Conservation (phyloP, 1,140 invertebrate species). For the Drosophila yakuba region DNA sequence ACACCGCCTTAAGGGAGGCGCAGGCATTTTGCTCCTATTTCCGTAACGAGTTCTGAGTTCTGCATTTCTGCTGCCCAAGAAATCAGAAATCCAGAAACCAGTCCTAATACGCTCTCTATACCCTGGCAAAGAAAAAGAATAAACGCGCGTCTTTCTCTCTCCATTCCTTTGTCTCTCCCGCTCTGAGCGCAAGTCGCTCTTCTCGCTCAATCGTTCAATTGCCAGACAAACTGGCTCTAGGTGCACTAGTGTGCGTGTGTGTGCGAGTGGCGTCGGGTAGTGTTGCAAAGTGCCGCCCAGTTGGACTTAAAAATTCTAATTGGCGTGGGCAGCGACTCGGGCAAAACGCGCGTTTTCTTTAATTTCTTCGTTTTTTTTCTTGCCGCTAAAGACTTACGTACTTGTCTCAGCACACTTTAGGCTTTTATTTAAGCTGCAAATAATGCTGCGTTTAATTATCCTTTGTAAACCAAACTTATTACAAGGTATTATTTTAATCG, state of each 20-base stretch:
- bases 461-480: too few relatives aligned
- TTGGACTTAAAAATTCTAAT: constrained; percentile 74
- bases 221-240: constrained; percentile 54
- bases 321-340: constrained; percentile 57
- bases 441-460: too few relatives aligned
- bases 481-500: too few relatives aligned
- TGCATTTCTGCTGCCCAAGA: constrained; percentile 3
- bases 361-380: constrained; percentile 16
- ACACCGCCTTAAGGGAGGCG: not conserved
- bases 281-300: constrained; percentile 57
- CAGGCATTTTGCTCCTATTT: constrained; percentile 3
- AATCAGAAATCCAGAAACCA: constrained; percentile 13
- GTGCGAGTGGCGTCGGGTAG: constrained; percentile 33
- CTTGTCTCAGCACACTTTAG: not conserved
- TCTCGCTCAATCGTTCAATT: constrained; percentile 60
- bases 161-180: constrained; percentile 7
- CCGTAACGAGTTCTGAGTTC: constrained; percentile 3
- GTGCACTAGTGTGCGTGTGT: constrained; percentile 41
- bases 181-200: constrained; percentile 71
- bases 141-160: constrained; percentile 64
- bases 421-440: not conserved
- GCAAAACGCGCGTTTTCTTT: constrained; percentile 51
- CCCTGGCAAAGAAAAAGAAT: constrained; percentile 35
- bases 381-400: not conserved
- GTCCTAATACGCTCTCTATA: constrained; percentile 32